Evolutionary conservation across 2,797 vertebrate species (phyloP), one percentile per base, ranked within the genome.

Genomic region (Notolabrus celidotus): DNA sequence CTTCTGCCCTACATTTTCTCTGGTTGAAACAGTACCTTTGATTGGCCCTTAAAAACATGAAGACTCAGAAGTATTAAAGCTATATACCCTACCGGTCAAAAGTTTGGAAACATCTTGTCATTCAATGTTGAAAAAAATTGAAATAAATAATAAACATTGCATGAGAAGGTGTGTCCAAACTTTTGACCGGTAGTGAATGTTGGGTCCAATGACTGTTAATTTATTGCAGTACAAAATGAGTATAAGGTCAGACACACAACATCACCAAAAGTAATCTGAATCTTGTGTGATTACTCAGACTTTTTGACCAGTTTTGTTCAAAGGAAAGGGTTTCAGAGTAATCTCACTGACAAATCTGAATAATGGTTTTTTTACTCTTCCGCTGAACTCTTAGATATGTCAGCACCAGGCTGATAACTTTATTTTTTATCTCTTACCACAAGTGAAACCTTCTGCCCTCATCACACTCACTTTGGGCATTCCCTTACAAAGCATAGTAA

Each of bases 401-500:
- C 11, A 47, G 39, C 45, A 57, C 10, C 74, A n/a, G 70, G n/a
- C 23, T 73, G 16, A 70, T 36, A 16, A 2, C 42, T 23, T 53
- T 27, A 29, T 12, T 50, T 36, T 12, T 42, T 0, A 41, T 63
- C 10, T 46, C 14, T 19, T 59, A 29, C n/a, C 20, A 63, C 5
- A 62, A 77, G 75, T 3, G 3, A 71, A 6, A 56, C 1, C 16
- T 57, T 22, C 0, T 7, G 0, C 3, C 36, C 0, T 4, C 31
- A 52, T 36, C 14, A 65, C 55, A 39, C 1, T 3, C 56, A 36
- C 1, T 3, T 3, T 0, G 1, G 10, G 0, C 1, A 17, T 0
- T 22, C 7, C 0, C 0, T 12, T 10, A 25, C 22, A 46, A 23
- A 5, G 52, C 45, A 52, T 2, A 80, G 87, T 87, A 89, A 67